These are phyloP conservation scores for Phocides pigmalion DNA, from an alignment of 1,140 invertebrate species.

Conservation along the genomic window DNA sequence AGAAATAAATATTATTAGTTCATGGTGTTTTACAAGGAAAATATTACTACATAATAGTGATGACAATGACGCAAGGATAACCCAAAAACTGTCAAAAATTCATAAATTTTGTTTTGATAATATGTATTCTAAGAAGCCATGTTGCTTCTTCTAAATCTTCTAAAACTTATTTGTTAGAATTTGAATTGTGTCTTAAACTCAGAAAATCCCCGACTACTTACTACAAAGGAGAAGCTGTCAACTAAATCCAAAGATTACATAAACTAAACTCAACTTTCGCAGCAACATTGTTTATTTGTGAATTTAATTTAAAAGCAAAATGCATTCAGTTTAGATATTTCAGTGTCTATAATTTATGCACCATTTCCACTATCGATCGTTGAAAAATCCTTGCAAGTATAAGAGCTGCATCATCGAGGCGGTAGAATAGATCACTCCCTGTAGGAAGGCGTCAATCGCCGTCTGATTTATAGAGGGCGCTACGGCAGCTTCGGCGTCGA, in stretches of 20 bases:
- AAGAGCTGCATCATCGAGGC: conserved; percentile 71
- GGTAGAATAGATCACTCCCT: conserved; percentile 80
- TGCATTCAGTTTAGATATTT: conserved; percentile 6
- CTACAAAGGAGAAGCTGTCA: conserved; percentile 18
- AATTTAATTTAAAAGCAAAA: conserved; percentile 7
- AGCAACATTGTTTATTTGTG: not conserved
- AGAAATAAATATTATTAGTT: conserved; percentile 12
- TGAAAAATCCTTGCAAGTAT: conserved; percentile 66
- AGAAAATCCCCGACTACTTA: conserved; percentile 3
- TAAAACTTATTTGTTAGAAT: conserved; percentile 7
- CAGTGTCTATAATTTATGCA: conserved; percentile 6
- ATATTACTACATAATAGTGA: not conserved
- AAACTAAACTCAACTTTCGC: not conserved
- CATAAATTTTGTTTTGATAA: not conserved
- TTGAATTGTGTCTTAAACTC: conserved; percentile 13
- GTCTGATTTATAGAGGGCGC: conserved; percentile 78
- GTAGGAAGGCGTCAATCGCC: conserved; percentile 80
- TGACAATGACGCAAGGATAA: too few relatives aligned
- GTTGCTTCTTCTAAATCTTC: not conserved
- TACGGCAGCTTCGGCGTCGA: conserved; percentile 63
- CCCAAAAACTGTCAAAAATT: not conserved
- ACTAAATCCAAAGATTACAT: not conserved
- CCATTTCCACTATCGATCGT: conserved; percentile 5
- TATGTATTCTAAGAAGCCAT: too few relatives aligned
- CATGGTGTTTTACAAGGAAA: not conserved